Conservation (phyloP, 2,888 invertebrate genomes). For the Heterodera filipjevi region DNA sequence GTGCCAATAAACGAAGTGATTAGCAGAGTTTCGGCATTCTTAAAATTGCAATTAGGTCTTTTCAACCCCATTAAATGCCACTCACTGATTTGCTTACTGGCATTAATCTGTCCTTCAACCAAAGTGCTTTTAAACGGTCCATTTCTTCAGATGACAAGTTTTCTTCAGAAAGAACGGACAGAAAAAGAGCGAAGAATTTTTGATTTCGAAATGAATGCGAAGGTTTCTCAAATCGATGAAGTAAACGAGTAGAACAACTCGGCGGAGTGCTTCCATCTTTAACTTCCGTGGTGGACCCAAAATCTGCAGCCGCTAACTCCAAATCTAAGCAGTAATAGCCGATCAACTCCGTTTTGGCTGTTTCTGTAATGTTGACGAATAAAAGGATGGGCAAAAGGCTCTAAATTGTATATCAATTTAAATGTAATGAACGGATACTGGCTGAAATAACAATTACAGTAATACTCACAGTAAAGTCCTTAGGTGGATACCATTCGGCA, state of each 20-base stretch:
- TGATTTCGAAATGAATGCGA: slow-evolving; percentile 19
- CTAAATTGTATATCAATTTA: too few species aligned
- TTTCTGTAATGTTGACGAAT: slow-evolving; percentile 33
- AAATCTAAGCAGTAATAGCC: slow-evolving; percentile 41
- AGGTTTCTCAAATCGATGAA: not conserved
- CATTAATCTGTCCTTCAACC: slow-evolving; percentile 30
- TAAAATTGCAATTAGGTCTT: not conserved
- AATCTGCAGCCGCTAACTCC: slow-evolving; percentile 3
- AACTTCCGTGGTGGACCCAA: slow-evolving; percentile 8
- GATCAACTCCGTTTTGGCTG: slow-evolving; percentile 34
- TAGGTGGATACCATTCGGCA: slow-evolving; percentile 40
- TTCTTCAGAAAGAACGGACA: slow-evolving; percentile 25
- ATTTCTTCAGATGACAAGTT: slow-evolving; percentile 32
- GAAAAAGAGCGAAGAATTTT: slow-evolving; percentile 10
- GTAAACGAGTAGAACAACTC: not conserved
- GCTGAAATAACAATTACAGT: not conserved
- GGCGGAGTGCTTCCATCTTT: slow-evolving; percentile 26
- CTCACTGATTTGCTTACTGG: slow-evolving; percentile 1
- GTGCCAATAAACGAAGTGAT: not conserved
- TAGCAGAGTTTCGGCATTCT: not conserved
- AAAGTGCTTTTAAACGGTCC: slow-evolving; percentile 22
- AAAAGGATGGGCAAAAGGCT: slow-evolving; percentile 32
- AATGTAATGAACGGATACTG: slow-evolving; percentile 1
- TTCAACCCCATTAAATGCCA: too few species aligned
- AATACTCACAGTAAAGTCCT: slow-evolving; percentile 28